Evolutionary conservation across 2,113 vertebrate species (phyloP).

Genomic region (Amia ocellicauda): DNA sequence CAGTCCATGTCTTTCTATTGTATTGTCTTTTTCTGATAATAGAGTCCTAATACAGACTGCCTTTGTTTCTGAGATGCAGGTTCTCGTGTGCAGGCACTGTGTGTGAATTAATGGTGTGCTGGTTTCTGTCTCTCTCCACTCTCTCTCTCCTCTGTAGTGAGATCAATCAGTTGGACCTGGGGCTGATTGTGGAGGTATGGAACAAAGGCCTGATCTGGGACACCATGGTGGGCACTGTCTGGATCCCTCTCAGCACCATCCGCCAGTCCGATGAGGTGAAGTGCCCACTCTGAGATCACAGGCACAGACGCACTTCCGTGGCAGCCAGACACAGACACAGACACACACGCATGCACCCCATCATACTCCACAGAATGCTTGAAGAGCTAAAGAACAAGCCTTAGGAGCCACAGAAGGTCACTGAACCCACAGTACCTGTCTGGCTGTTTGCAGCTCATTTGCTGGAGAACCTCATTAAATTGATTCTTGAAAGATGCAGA

Average conservation of each 20-base stretch:
- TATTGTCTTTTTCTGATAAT: slow-evolving; percentile 33
- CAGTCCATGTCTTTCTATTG: slow-evolving; percentile 43
- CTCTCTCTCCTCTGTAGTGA: slow-evolving; percentile 67
- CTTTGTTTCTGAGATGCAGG: slow-evolving; percentile 40
- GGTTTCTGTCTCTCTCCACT: not conserved
- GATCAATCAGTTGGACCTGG: slow-evolving; percentile 91
- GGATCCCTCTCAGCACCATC: slow-evolving; percentile 86
- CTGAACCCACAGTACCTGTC: no score
- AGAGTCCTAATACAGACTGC: slow-evolving; percentile 40
- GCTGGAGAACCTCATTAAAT: no score
- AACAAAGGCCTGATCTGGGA: slow-evolving; percentile 99
- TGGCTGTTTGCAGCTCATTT: no score
- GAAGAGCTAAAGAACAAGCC: no score
- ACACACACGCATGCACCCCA: not conserved
- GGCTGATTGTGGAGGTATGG: slow-evolving; percentile 97
- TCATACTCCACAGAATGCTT: no score
- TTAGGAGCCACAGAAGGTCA: no score
- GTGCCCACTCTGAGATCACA: not conserved
- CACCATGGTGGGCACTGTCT: slow-evolving; percentile 89
- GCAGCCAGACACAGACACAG: not conserved
- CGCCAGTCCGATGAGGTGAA: slow-evolving; percentile 88
- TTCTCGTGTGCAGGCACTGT: slow-evolving; percentile 32
- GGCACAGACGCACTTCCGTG: not conserved
- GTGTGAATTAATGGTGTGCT: slow-evolving; percentile 43
- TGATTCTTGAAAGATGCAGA: no score